These are phyloP conservation scores for Bubo bubo DNA, from an alignment of 2,113 vertebrate species.

Conservation along the genomic window DNA sequence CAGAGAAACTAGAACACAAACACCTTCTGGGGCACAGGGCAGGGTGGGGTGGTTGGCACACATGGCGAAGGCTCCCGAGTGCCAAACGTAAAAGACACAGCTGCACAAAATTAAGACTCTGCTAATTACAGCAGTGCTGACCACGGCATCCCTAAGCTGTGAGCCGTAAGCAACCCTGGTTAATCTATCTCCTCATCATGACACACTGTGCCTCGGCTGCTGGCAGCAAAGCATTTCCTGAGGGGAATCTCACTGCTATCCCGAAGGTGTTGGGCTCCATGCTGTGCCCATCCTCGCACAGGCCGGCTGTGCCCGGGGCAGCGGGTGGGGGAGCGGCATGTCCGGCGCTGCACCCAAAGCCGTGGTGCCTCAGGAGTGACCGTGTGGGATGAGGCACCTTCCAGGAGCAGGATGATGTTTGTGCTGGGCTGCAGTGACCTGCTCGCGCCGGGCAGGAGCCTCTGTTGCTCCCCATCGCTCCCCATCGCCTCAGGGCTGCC, in stretches of 20 bases:
- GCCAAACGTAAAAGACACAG: background rate
- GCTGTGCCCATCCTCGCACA: rapidly evolving
- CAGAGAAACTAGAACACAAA: background rate
- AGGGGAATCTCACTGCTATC: no score
- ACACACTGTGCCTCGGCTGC: no score
- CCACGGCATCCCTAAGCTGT: background rate
- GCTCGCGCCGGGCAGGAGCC: no score
- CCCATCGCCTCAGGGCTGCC: no score
- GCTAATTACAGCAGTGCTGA: background rate
- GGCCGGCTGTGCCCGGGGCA: background rate
- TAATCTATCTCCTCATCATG: background rate
- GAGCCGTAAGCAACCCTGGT: background rate
- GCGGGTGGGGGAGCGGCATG: no score
- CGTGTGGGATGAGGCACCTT: no score
- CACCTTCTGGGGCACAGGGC: background rate
- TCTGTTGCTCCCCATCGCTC: no score
- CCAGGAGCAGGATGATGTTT: no score
- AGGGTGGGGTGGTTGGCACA: background rate
- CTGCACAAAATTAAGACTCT: background rate
- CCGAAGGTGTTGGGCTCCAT: background rate
- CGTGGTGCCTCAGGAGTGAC: no score
- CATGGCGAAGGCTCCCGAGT: rapidly evolving
- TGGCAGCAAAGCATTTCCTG: no score
- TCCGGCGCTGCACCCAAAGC: no score
- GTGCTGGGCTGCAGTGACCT: no score